These are phyloP conservation scores for Enhydra lutris DNA, from an alignment of 2,113 vertebrate species.

Conservation along the genomic window DNA sequence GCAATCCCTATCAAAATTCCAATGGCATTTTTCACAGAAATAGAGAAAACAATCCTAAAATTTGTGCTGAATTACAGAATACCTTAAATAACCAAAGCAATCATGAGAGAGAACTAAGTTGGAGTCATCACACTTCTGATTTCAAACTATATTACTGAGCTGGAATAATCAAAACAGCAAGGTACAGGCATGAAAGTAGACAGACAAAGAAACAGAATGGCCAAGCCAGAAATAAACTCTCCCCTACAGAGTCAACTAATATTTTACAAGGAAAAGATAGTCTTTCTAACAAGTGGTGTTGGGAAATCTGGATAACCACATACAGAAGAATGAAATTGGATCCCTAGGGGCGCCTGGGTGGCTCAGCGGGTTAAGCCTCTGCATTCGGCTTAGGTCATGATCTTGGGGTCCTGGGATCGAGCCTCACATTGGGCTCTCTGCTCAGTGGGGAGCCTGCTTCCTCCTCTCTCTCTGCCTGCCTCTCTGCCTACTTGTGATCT, in stretches of 20 bases:
- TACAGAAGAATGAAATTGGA: background rate
- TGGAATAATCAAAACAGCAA: background rate
- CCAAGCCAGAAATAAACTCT: background rate
- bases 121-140: background rate
- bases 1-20: background rate
- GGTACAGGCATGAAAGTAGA: background rate
- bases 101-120: background rate
- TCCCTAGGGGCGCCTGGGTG: too few relatives aligned
- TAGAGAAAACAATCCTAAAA: background rate
- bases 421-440: too few relatives aligned
- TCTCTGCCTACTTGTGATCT: too few relatives aligned
- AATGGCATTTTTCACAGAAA: background rate
- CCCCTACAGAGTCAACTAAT: background rate
- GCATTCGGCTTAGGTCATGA: too few relatives aligned
- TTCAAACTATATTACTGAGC: background rate
- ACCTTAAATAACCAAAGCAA: background rate
- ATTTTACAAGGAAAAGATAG: background rate
- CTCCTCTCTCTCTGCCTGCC: too few relatives aligned
- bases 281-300: background rate
- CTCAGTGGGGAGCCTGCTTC: too few relatives aligned
- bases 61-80: background rate
- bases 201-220: background rate
- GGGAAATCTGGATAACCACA: background rate
- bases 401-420: too few relatives aligned
- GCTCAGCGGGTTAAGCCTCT: too few relatives aligned